Base-by-base conservation (phyloP, 2,888 invertebrate species). In the Eilema caniola region DNA sequence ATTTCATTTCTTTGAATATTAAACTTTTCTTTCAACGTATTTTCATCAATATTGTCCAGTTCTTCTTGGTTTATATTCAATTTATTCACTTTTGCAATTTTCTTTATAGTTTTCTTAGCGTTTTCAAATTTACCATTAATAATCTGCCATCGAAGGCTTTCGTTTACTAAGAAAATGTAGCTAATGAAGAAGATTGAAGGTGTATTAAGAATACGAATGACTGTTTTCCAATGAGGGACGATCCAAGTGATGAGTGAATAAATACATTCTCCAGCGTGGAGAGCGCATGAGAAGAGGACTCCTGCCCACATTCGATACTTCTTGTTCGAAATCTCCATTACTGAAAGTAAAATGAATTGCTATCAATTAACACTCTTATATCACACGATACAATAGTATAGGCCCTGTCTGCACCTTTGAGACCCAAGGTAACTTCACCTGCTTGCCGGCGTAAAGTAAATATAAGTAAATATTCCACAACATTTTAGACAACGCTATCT, bases 131-230 rank as follows among this genome's bases (percentile, higher is more conserved):
- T 92, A 0, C 91, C 90, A 31, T 86, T 91, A 2, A 94, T 76
- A 1, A 94, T 87, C 68, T 89, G 90, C 94, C 95, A 95, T 74
- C 94, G 77, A 0, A 92, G 90, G 63, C 94, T 95, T 70, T 95
- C 94, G 62, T 84, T 83, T 7, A 93, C 56, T 0, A 93, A 31
- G 69, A 85, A 89, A 61, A 88, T 83, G 71, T 88, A 88, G 14
- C 78, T 73, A 3, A 93, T 68, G 70, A 90, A 91, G 41, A 93
- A 66, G 3, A 93, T 74, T 3, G 88, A 81, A 0, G 94, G 94
- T 2, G 86, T 86, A 75, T 92, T 91, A 41, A 92, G 90, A 20
- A 92, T 89, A 56, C 86, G 78, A 25, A 93, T 78, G 5, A 94
- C 79, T 0, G 81, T 86, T 71, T 91, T 92, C 94, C 94, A 94